phyloP scores from a whole-genome alignment of 2,888 invertebrate species.

The Baccha elongata region DNA sequence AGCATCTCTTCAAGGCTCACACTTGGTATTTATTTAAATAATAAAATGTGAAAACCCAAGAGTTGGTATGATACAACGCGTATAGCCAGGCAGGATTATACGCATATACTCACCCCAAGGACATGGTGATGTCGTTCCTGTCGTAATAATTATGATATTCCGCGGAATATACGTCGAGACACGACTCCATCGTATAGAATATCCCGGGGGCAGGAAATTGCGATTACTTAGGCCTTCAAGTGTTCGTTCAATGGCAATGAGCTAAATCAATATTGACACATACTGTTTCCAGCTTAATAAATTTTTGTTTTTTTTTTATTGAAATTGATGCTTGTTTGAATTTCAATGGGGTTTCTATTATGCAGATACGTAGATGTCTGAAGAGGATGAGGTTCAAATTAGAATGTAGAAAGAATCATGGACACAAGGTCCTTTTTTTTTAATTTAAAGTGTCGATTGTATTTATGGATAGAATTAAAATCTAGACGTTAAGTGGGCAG shows the following conservation, averaged over 20 bases:
- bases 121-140: background rate
- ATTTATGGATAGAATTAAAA: too few relatives aligned
- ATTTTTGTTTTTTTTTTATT: constrained; percentile 63
- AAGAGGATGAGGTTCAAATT: background rate
- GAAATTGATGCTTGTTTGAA: constrained; percentile 52
- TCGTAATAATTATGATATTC: constrained; percentile 59
- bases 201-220: constrained; percentile 29
- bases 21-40: constrained; percentile 72
- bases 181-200: background rate
- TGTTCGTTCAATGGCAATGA: constrained; percentile 57
- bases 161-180: constrained; percentile 10
- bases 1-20: constrained; percentile 60
- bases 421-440: background rate
- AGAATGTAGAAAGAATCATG: too few relatives aligned
- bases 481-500: too few relatives aligned
- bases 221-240: constrained; percentile 55
- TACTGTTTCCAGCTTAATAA: constrained; percentile 66
- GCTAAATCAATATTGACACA: constrained; percentile 68
- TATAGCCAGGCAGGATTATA: constrained; percentile 44
- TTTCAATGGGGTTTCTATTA: background rate
- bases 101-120: constrained; percentile 29
- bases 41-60: constrained; percentile 57
- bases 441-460: too few relatives aligned
- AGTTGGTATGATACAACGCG: constrained; percentile 32
- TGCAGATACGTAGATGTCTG: background rate